Conservation (phyloP, 2,888 invertebrate species). For the Sphinx pinastri region DNA sequence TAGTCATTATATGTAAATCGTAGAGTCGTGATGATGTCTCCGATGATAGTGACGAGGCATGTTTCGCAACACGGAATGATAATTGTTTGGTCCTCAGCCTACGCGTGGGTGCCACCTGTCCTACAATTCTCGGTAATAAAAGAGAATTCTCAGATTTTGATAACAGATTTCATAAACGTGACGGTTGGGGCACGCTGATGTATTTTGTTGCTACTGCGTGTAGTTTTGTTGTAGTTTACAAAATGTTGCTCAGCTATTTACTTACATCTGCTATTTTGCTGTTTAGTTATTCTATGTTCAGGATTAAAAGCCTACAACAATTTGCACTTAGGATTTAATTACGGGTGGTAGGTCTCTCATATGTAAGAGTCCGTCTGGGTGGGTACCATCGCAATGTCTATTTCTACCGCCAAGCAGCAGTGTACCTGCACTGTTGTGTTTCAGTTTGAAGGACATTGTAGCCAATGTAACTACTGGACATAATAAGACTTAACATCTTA, state of each 20-base stretch:
- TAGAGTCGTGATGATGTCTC: slow-evolving; percentile 79
- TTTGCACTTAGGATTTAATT: no score
- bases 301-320: no score
- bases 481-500: no score
- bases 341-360: no score
- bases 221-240: slow-evolving; percentile 3
- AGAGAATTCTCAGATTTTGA: slow-evolving; percentile 62
- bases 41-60: slow-evolving; percentile 79
- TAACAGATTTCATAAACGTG: slow-evolving; percentile 81
- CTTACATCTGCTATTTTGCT: background rate
- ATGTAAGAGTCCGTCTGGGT: no score
- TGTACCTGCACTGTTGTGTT: no score
- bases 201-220: slow-evolving; percentile 33
- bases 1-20: slow-evolving; percentile 84
- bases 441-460: no score
- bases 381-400: no score
- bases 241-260: background rate
- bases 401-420: no score
- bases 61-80: slow-evolving; percentile 80
- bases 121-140: slow-evolving; percentile 60
- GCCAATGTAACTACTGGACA: no score
- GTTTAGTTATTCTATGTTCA: no score
- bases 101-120: slow-evolving; percentile 69
- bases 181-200: slow-evolving; percentile 64
- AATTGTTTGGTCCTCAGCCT: slow-evolving; percentile 59